Evolutionary conservation across 2,888 invertebrate species (phyloP).

Genomic region (Caenorhabditis sinica): DNA sequence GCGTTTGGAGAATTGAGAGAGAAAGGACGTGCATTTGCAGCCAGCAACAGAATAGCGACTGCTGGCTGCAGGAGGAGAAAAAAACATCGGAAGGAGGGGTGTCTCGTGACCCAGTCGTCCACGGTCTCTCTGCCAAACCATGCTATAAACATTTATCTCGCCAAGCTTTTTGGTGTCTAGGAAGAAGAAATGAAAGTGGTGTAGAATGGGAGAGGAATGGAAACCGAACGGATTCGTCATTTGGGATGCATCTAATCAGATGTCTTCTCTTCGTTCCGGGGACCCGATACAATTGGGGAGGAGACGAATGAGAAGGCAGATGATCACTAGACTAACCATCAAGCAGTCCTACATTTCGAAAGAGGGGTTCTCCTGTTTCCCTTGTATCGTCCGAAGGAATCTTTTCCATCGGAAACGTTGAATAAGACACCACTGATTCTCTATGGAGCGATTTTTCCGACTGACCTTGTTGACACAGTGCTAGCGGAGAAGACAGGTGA

Average conservation of each 20-base stretch:
- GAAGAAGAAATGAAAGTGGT: constrained; percentile 14
- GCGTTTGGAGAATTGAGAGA: constrained; percentile 27
- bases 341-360: constrained; percentile 57
- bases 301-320: constrained; percentile 11
- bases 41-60: constrained; percentile 37
- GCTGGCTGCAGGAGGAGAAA: constrained; percentile 43
- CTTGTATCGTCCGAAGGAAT: constrained; percentile 47
- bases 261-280: constrained; percentile 49
- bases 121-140: constrained; percentile 52
- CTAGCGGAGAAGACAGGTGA: constrained; percentile 8
- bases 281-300: constrained; percentile 39
- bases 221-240: constrained; percentile 50
- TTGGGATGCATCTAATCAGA: constrained; percentile 46
- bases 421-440: constrained; percentile 46
- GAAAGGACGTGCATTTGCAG: constrained; percentile 61
- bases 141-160: constrained; percentile 47
- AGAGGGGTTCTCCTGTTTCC: constrained; percentile 34
- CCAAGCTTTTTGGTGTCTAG: constrained; percentile 53
- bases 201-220: neutral
- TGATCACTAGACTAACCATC: constrained; percentile 54
- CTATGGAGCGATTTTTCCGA: constrained; percentile 43
- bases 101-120: constrained; percentile 61
- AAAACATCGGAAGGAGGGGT: constrained; percentile 44
- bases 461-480: constrained; percentile 21
- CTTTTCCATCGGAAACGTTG: constrained; percentile 11